Conservation (phyloP, 2,888 invertebrate species). For the Diaphora mendica region DNA sequence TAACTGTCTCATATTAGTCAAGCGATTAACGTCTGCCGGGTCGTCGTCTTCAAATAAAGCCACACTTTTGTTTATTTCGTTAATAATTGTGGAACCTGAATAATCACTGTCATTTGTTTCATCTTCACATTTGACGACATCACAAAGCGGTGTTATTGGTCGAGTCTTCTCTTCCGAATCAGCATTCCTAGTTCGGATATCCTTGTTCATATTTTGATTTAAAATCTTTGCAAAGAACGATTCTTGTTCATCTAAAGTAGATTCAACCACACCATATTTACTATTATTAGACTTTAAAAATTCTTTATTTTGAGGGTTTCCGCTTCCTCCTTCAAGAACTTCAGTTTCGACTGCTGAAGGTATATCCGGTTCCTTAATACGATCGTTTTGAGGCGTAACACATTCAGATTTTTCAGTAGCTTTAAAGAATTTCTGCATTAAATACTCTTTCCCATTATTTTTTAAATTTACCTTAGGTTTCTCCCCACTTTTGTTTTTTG, state of each 20-base stretch:
- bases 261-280: conserved; percentile 50
- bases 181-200: conserved; percentile 27
- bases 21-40: conserved; percentile 64
- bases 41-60: conserved; percentile 79
- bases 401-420: conserved; percentile 32
- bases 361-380: neutral
- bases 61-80: conserved; percentile 81
- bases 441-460: conserved; percentile 65
- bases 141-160: conserved; percentile 65
- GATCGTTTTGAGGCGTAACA: neutral
- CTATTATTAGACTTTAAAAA: neutral
- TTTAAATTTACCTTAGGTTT: conserved; percentile 30
- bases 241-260: conserved; percentile 73
- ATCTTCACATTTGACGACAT: conserved; percentile 66
- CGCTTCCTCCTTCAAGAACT: neutral
- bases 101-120: conserved; percentile 76
- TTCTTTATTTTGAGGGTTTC: neutral
- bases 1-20: conserved; percentile 71
- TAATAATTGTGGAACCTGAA: conserved; percentile 79
- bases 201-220: conserved; percentile 43
- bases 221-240: conserved; percentile 82
- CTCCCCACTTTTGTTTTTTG: conserved; percentile 26
- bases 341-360: neutral
- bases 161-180: conserved; percentile 33
- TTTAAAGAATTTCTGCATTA: conserved; percentile 69